Conservation (phyloP, 2,113 vertebrate genomes). For the Tapirus terrestris region DNA sequence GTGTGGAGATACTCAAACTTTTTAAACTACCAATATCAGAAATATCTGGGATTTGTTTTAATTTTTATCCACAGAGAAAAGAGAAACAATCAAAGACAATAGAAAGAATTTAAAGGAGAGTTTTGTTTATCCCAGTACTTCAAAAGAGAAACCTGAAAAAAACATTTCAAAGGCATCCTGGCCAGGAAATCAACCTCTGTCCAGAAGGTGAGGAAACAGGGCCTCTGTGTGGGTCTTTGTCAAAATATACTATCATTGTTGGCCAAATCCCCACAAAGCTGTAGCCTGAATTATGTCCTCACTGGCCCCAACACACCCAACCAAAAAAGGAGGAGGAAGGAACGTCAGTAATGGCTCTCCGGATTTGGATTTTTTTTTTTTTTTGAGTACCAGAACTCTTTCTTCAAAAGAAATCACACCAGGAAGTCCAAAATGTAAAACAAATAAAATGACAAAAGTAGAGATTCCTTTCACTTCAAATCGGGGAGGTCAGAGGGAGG, state of each 20-base stretch:
- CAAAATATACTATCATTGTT: not conserved
- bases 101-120: not conserved
- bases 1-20: not conserved
- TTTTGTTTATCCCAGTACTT: not conserved
- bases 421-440: not conserved
- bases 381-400: not conserved
- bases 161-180: slow-evolving; percentile 55
- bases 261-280: not conserved
- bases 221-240: not conserved
- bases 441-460: not conserved
- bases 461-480: not conserved
- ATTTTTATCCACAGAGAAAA: slow-evolving; percentile 5
- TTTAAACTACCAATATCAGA: not conserved
- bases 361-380: not conserved
- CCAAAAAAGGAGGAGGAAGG: not conserved
- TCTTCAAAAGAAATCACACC: slow-evolving; percentile 30
- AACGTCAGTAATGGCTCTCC: not conserved
- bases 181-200: slow-evolving; percentile 34
- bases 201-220: not conserved
- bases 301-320: not conserved
- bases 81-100: not conserved
- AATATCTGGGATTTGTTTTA: not conserved
- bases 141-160: slow-evolving; percentile 47
- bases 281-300: not conserved
- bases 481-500: not conserved